phyloP scores from a whole-genome alignment of 2,113 vertebrate genomes.

The Rattus norvegicus region GRCr8 NC_086037.1:67479501-67480000 shows the following conservation, averaged over 20 bases:
- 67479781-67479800: neutral
- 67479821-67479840: fast-evolving
- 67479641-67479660: neutral
- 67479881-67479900: neutral
- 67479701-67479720: neutral
- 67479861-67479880: neutral
- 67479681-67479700: neutral
- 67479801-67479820: neutral
- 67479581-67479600: too few species aligned
- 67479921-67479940: conserved; percentile 23
- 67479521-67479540: too few species aligned
- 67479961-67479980: conserved; percentile 41
- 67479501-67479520: neutral
- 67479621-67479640: neutral
- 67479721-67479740: neutral
- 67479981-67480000: neutral
- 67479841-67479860: neutral
- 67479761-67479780: neutral
- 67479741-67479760: neutral
- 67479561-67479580: too few species aligned
- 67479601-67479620: neutral
- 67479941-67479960: fast-evolving
- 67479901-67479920: neutral
- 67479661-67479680: neutral
- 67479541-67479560: neutral